A percentile compares a stretch with the other conserved stretches of the same genome.
These are phyloP conservation scores for Lycaena phlaeas DNA, from an alignment of 2,888 invertebrate species.

Conservation along the genomic window DNA sequence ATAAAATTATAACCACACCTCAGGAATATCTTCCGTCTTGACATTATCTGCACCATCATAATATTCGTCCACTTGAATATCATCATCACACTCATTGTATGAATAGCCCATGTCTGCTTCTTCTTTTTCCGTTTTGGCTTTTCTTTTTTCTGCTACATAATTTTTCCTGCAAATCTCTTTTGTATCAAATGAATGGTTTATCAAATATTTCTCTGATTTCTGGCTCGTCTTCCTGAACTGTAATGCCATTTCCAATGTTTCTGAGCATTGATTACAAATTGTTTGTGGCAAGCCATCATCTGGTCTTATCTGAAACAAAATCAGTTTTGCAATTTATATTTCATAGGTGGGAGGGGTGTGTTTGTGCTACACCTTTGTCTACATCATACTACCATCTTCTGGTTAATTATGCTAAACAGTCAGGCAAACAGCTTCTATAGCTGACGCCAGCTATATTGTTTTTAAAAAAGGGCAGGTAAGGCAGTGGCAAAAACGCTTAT, in stretches of 20 bases:
- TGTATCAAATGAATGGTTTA: constrained; percentile 23
- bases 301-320: constrained; percentile 35
- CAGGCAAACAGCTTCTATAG: not conserved
- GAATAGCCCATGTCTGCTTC: constrained; percentile 14
- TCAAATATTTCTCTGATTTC: constrained; percentile 35
- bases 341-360: no score
- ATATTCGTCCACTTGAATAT: constrained; percentile 29
- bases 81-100: constrained; percentile 25
- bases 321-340: not conserved
- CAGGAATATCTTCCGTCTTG: constrained; percentile 14
- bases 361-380: not conserved
- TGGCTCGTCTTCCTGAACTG: constrained; percentile 39
- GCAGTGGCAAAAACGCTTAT: no score
- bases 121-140: constrained; percentile 1
- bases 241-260: constrained; percentile 31
- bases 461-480: no score
- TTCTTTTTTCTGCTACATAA: constrained; percentile 18
- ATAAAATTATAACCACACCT: constrained; percentile 17
- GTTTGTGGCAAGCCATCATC: constrained; percentile 50
- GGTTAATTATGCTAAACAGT: no score
- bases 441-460: no score
- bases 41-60: constrained; percentile 20
- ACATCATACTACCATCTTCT: no score
- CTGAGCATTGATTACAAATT: constrained; percentile 40
- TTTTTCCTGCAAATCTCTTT: constrained; percentile 16